Conservation (phyloP, 2,888 invertebrate genomes). For the Capitulum mitella region DNA sequence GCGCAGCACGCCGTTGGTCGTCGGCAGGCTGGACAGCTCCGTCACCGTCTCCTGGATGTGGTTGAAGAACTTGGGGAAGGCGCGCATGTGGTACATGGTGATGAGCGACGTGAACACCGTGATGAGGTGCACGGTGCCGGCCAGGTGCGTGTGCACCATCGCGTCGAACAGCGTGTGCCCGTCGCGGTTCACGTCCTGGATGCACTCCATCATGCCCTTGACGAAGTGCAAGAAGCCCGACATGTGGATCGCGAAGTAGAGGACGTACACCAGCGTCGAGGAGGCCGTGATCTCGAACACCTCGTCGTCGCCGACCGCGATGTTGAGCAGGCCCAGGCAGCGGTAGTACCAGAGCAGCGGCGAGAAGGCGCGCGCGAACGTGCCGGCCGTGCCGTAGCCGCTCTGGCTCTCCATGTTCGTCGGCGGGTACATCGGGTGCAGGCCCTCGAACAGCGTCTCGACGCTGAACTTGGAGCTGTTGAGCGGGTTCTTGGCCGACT, state of each 20-base stretch:
- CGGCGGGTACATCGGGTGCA: slow-evolving; percentile 19
- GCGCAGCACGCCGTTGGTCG: background rate
- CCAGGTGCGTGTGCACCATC: slow-evolving; percentile 1
- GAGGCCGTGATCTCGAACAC: background rate
- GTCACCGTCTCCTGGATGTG: background rate
- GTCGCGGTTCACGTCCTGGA: background rate
- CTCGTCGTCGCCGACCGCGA: background rate
- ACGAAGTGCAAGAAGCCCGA: slow-evolving; percentile 1
- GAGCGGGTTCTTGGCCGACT: background rate
- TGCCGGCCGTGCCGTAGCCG: background rate
- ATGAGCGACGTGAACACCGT: background rate
- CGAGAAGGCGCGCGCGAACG: background rate
- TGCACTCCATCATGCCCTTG: slow-evolving; percentile 15
- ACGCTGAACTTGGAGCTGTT: slow-evolving; percentile 20
- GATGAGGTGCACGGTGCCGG: background rate
- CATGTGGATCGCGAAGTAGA: background rate
- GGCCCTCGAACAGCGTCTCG: background rate
- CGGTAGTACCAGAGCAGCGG: slow-evolving; percentile 16
- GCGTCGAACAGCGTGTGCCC: background rate
- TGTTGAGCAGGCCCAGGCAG: background rate
- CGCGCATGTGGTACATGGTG: background rate
- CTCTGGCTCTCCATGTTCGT: background rate
- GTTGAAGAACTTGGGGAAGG: slow-evolving; percentile 7
- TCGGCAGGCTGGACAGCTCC: slow-evolving; percentile 7
- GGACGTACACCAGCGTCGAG: background rate